Evolutionary conservation across 1,140 invertebrate genomes (phyloP), one percentile per base, ranked within the genome.

Genomic region (Ptiloglossa arizonensis): DNA sequence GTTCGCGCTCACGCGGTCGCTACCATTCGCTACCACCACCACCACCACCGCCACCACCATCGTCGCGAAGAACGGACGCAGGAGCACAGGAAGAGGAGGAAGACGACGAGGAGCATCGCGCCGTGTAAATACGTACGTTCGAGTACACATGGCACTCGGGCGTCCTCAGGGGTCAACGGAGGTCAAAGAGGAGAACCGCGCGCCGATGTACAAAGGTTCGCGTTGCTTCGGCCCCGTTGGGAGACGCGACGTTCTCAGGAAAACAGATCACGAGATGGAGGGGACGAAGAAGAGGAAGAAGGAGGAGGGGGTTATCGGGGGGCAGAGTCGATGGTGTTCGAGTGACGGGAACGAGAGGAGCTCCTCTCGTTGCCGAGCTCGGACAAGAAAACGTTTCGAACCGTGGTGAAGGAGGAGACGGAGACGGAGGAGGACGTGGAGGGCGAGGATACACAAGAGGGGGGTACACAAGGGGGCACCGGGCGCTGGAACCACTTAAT

Each of bases 401-500:
- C 9, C 22, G 32, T 46, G 44, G 24, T 24, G 17, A 5, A 2
- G 5, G 9, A 29, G 13, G 29, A 29, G 22, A 9, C 0, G 13
- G n/a, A 29, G 19, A 66, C n/a, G 24, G n/a, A 68, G 38, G 4
- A 59, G 41, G 27, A 60, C 19, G 48, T 35, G 24, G 57, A 19
- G 11, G 19, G 48, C 27, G 62, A 44, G 48, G 52, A 19, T 5
- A 27, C 38, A 46, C 3, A 17, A 24, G 68, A 35, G 70, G 52
- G 38, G 60, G 73, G 79, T 54, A 69, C 56, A 11, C 38, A 60
- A 66, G 62, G 35, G 63, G 72, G 76, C 56, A 64, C 57, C 71
- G 72, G 41, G 72, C 82, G 78, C 81, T 79, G 80, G 79, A 83
- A 83, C 82, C 69, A 79, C 80, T 79, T 84, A 86, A 89, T 89